Conservation (phyloP, 2,797 vertebrate genomes). For the Ceryle rudis region DNA sequence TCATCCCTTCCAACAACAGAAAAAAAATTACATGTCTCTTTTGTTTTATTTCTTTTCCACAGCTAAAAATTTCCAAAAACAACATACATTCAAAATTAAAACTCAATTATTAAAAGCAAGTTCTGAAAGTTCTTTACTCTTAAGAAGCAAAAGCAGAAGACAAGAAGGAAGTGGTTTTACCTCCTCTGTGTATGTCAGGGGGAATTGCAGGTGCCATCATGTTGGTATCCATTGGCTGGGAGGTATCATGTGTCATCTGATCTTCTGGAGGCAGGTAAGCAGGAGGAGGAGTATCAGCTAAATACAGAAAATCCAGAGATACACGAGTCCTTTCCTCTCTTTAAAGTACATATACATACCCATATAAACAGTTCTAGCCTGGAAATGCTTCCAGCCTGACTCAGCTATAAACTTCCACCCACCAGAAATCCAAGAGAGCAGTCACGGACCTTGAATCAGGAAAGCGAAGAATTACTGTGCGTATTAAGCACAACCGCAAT, state of each 20-base stretch:
- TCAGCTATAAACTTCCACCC: constrained; percentile 28
- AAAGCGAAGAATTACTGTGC: constrained; percentile 10
- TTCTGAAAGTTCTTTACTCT: neutral
- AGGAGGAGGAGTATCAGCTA: constrained; percentile 94
- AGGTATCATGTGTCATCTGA: constrained; percentile 95
- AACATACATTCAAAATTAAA: neutral
- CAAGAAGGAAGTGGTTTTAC: constrained; percentile 47
- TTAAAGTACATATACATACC: constrained; percentile 7
- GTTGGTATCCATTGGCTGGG: constrained; percentile 96
- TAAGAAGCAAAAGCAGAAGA: neutral
- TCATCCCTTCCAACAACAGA: neutral
- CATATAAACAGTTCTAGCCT: neutral
- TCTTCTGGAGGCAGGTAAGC: constrained; percentile 98
- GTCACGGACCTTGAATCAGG: neutral
- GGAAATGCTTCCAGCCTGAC: constrained; percentile 37
- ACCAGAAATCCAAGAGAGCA: constrained; percentile 23
- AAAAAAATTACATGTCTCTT: accelerated
- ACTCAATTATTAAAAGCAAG: neutral
- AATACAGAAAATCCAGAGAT: constrained; percentile 38
- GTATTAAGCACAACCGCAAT: neutral
- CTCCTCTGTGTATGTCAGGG: constrained; percentile 90
- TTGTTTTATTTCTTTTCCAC: neutral
- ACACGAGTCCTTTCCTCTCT: neutral
- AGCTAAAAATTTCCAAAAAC: neutral
- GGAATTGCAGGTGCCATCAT: constrained; percentile 91